Evolutionary conservation across 2,888 invertebrate species (phyloP).

Genomic region (Aphidius colemani): DNA sequence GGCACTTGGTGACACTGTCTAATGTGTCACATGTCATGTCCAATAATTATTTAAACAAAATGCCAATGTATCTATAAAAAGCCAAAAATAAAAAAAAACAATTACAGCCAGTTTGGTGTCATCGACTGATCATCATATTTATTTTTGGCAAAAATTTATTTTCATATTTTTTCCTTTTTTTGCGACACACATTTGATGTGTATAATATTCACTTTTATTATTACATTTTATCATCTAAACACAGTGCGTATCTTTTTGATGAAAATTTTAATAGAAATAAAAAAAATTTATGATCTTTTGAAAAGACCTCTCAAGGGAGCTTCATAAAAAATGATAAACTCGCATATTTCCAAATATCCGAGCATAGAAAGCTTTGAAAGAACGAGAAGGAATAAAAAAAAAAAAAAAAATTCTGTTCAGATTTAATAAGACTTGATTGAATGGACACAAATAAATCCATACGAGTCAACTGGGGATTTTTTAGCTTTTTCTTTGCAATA

Average conservation of each 20-base stretch:
- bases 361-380: not conserved
- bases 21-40: not conserved
- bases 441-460: conserved; percentile 16
- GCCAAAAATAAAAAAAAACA: not conserved
- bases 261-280: too few relatives aligned
- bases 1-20: conserved; percentile 34
- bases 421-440: not conserved
- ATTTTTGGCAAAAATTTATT: too few relatives aligned
- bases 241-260: too few relatives aligned
- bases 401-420: too few relatives aligned
- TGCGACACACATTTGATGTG: too few relatives aligned
- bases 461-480: conserved; percentile 41
- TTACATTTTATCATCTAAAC: too few relatives aligned
- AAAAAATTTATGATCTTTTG: too few relatives aligned
- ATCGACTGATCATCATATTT: conserved; percentile 43
- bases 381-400: not conserved
- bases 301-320: too few relatives aligned
- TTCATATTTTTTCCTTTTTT: too few relatives aligned
- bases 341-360: not conserved
- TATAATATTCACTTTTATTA: too few relatives aligned
- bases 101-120: conserved; percentile 37
- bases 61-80: not conserved
- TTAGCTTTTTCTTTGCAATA: conserved; percentile 12
- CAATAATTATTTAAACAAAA: not conserved
- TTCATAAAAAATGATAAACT: not conserved